Evolutionary conservation across 2,113 vertebrate species (phyloP).

Genomic region (Megaceryle maxima): DNA sequence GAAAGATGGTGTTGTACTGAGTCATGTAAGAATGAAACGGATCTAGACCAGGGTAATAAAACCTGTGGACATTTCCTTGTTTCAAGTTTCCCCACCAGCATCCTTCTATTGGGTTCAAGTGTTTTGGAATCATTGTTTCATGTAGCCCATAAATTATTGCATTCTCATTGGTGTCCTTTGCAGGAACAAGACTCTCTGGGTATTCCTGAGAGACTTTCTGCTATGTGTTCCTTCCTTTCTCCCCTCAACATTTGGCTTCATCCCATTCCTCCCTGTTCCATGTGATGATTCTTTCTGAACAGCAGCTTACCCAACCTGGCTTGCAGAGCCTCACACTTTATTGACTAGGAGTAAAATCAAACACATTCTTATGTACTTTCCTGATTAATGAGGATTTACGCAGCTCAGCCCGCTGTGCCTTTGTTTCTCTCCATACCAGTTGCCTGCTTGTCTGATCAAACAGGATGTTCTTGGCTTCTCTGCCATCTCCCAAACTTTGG

Average conservation of each 20-base stretch:
- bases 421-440: neutral
- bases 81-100: neutral
- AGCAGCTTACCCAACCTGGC: neutral
- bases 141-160: neutral
- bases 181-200: neutral
- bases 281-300: neutral
- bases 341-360: slow-evolving; percentile 34
- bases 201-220: neutral
- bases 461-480: neutral
- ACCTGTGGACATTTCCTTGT: neutral
- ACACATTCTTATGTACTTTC: slow-evolving; percentile 25
- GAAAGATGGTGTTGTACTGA: neutral
- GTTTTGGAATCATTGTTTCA: neutral
- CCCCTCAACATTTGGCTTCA: neutral
- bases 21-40: neutral
- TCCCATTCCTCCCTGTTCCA: neutral
- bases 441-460: slow-evolving; percentile 11
- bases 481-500: neutral
- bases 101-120: neutral
- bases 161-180: neutral
- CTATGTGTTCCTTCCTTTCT: neutral
- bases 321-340: neutral
- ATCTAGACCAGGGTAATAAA: neutral
- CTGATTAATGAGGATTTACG: slow-evolving; percentile 25
- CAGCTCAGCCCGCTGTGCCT: slow-evolving; percentile 14